A percentile compares a stretch with the other conserved stretches of the same genome.
These are phyloP conservation scores for Hypercompe scribonia DNA, from an alignment of 2,888 invertebrate genomes.

Conservation along the genomic window DNA sequence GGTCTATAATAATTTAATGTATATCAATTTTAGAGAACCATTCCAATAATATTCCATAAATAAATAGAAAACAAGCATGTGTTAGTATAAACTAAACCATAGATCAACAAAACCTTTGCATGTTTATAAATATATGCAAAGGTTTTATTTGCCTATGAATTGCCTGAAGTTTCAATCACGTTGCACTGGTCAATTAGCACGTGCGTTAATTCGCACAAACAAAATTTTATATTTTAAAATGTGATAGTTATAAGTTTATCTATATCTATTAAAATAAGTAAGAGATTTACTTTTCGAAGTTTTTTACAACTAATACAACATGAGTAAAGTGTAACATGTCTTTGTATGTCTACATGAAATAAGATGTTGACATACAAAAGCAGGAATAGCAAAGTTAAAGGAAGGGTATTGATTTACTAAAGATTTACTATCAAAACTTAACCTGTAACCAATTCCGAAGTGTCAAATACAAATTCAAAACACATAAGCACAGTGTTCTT, in stretches of 20 bases:
- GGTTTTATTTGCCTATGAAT: neutral
- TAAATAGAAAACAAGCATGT: neutral
- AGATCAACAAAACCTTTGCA: too few relatives aligned
- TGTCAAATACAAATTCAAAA: constrained; percentile 9
- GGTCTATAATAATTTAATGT: neutral
- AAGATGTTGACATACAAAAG: neutral
- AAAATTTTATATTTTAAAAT: too few relatives aligned
- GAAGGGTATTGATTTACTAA: neutral
- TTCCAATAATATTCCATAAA: too few relatives aligned
- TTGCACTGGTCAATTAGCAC: too few relatives aligned
- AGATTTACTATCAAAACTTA: neutral
- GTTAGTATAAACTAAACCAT: too few relatives aligned
- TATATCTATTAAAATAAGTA: neutral
- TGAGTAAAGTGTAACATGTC: too few relatives aligned
- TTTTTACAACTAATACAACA: too few relatives aligned
- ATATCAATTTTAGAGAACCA: too few relatives aligned
- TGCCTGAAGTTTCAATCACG: neutral
- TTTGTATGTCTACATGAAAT: too few relatives aligned
- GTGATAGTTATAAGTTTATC: neutral
- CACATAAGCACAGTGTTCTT: constrained; percentile 37
- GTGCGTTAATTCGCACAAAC: too few relatives aligned
- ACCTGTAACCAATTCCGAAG: neutral
- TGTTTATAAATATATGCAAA: too few relatives aligned
- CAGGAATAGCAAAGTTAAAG: neutral
- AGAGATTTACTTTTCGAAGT: too few relatives aligned